Conservation (phyloP, 35 echinoderm and acorn worm genomes). For the Strongylocentrotus purpuratus region DNA sequence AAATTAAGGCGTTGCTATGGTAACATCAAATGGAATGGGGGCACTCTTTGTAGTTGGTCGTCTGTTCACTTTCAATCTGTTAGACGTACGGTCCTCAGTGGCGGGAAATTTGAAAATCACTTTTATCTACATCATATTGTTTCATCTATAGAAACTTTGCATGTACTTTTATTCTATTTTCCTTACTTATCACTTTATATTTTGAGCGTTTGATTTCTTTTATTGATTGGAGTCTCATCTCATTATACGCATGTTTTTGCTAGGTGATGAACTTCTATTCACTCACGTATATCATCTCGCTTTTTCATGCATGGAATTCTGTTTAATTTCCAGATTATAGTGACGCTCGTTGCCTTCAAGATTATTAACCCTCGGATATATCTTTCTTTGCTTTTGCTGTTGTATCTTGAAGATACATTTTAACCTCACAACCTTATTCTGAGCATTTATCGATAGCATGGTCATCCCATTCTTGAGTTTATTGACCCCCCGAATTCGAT, state of each 20-base stretch:
- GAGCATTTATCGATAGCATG: neutral
- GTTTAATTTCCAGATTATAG: neutral
- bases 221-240: neutral
- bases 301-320: constrained; percentile 9
- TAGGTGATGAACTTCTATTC: neutral
- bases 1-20: neutral
- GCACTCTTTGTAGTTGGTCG: neutral
- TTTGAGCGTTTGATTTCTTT: neutral
- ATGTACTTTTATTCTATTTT: neutral
- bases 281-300: neutral
- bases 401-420: neutral
- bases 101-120: neutral
- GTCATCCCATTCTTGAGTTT: neutral
- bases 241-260: constrained; percentile 11
- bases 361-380: neutral
- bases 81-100: constrained; percentile 1
- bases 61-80: neutral
- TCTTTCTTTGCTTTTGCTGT: neutral
- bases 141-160: constrained; percentile 9
- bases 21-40: neutral
- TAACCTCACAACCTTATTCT: neutral
- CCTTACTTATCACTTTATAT: neutral
- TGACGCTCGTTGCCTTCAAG: neutral
- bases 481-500: neutral
- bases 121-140: neutral